Evolutionary conservation across 2,797 vertebrate species (phyloP), one percentile per base, ranked within the genome.

Genomic region (Enteromius viviparus): DNA sequence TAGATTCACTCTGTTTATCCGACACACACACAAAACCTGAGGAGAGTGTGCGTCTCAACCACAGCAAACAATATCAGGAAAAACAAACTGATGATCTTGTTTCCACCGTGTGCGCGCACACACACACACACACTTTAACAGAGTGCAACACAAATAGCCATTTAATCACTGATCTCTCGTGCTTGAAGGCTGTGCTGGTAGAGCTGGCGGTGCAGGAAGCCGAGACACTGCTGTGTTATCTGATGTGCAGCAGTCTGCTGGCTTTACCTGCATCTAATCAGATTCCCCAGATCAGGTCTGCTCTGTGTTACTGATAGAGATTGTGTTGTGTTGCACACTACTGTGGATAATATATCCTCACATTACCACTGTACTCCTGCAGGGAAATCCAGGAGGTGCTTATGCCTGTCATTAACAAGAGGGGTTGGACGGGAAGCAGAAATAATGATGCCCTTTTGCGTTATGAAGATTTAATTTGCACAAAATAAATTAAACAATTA

Each of bases 91-190:
- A 65, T 45, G 21, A 74, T 51, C 5, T 37, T 37, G 45, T 78
- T 65, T 78, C 60, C 26, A 34, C n/a, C 1, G 1, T 55, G 15
- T 21, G 40, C 29, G 37, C 17, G 29, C 62, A 49, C 2, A 23
- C 42, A 66, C n/a, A 45, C 12, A 60, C 66, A 72, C 79, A 26
- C 11, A 6, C 19, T 3, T 51, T 68, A 34, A 68, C 77, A n/a
- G 42, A 34, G 64, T 40, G 64, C 29, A 68, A 40, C 15, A 82
- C 42, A 82, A 65, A 65, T 60, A 72, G 34, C 2, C 70, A 81
- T 75, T 53, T 75, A 65, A 82, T 82, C 70, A 75, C 58, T 40
- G 58, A 37, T 82, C 29, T 82, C 42, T 82, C 6, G 1, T 21
- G 65, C 65, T 42, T 69, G 23, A 69, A 80, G 65, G 34, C 49